Evolutionary conservation across 2,797 vertebrate genomes (phyloP), one percentile per base, ranked within the genome.

Genomic region (Epinephelus coioides): DNA sequence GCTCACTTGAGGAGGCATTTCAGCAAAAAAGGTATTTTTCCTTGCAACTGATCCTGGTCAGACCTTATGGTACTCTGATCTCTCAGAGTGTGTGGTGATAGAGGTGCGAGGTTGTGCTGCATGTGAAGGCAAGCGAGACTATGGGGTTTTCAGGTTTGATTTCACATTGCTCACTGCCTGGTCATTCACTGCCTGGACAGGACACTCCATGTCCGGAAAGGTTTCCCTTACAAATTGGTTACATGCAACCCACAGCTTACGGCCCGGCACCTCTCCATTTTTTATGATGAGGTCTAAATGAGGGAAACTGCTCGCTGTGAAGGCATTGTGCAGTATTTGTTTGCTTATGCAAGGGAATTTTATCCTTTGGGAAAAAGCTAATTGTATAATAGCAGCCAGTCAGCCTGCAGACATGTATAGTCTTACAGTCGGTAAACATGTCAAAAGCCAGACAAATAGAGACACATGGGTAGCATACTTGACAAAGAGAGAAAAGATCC

Each of bases 221-320:
- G 83, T 87, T 89, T 89, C 85, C 62, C 78, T 91, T 90, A 89
- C 89, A 90, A 91, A 91, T 75, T 86, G 87, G 76, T 91, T 90
- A 88, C 90, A 89, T 70, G 78, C 62, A 72, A 84, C 73, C 77
- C 61, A 72, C 81, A 74, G 79, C 75, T 88, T 78, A 88, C 84
- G 75, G 69, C 79, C 73, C 78, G 70, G 27, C 63, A 74, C 84
- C 71, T 68, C 87, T 90, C 73, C 69, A 86, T 88, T 79, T 89
- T 87, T 87, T 61, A 87, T 85, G 83, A 86, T 68, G 72, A 81
- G 62, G 81, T 76, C 77, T 89, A 81, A 86, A 75, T 68, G 69
- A 73, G 69, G 57, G 69, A 79, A 83, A 81, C 79, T 46, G 61
- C 61, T 85, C 18, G 21, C 69, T 54, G 49, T 11, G 6, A 51